phyloP scores from a whole-genome alignment of 2,888 invertebrate species.

The Erannis defoliaria region DNA sequence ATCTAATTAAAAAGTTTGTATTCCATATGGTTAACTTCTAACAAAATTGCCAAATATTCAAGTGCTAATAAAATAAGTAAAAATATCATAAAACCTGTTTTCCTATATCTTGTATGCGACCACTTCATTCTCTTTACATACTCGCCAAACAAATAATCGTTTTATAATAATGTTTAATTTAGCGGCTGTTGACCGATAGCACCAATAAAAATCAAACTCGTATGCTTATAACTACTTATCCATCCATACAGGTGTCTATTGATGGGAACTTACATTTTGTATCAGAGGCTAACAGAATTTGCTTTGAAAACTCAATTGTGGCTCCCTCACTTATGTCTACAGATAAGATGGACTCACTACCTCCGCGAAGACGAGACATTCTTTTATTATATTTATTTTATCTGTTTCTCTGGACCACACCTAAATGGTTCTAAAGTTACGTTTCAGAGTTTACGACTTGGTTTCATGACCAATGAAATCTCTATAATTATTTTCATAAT shows the following conservation, averaged over 20 bases:
- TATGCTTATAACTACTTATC: neutral
- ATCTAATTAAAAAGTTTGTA: too few relatives aligned
- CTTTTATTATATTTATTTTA: conserved; percentile 30
- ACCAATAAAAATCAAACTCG: neutral
- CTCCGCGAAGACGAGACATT: conserved; percentile 6
- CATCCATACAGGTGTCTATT: neutral
- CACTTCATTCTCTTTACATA: neutral
- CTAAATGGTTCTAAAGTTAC: conserved; percentile 35
- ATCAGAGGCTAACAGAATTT: neutral
- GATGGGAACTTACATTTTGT: neutral
- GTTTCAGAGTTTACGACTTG: conserved; percentile 43
- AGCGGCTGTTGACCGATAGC: neutral
- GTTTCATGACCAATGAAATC: conserved; percentile 65
- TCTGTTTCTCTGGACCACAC: conserved; percentile 42
- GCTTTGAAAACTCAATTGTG: neutral
- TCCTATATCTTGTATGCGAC: neutral
- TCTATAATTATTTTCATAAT: conserved; percentile 67
- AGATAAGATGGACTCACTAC: neutral
- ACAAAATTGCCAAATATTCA: too few relatives aligned
- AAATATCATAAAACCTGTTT: neutral
- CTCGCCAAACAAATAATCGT: neutral
- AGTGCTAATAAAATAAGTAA: neutral
- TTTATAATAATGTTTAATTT: neutral
- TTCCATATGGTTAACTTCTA: too few relatives aligned
- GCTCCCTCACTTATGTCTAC: neutral